These are phyloP conservation scores for Mactra quadrangularis DNA, from an alignment of 1,140 invertebrate species.

Conservation along the genomic window DNA sequence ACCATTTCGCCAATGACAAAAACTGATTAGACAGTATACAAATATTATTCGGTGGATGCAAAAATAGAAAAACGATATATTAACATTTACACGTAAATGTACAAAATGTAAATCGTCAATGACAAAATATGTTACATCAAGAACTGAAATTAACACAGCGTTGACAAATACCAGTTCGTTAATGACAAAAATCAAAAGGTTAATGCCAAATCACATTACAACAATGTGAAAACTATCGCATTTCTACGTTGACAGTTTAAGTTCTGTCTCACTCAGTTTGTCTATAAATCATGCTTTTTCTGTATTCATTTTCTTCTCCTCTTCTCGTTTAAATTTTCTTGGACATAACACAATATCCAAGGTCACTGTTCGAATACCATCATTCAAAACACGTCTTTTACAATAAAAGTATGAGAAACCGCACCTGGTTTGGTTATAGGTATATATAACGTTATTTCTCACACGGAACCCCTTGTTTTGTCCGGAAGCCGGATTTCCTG, in stretches of 20 bases:
- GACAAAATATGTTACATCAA: too few species aligned
- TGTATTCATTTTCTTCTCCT: too few species aligned
- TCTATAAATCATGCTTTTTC: neutral
- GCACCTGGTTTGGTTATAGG: neutral
- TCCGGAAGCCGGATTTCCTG: neutral
- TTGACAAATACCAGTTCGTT: too few species aligned
- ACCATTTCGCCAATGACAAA: too few species aligned
- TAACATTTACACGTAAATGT: too few species aligned
- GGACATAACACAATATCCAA: constrained; percentile 20
- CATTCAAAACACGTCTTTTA: constrained; percentile 21
- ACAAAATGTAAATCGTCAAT: too few species aligned
- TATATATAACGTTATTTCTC: neutral
- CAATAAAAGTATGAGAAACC: constrained; percentile 31
- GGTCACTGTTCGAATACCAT: constrained; percentile 28
- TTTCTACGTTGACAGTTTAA: neutral
- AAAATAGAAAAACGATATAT: too few species aligned
- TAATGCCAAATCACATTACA: neutral
- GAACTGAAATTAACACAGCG: too few species aligned
- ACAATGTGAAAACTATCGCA: neutral
- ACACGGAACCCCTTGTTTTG: neutral
- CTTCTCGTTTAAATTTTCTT: too few species aligned
- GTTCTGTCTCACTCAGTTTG: neutral
- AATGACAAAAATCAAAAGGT: too few species aligned
- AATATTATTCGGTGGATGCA: too few species aligned
- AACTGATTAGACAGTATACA: too few species aligned